Percentiles rank a stretch among this genome's conserved stretches.
Conservation (phyloP, 2,797 vertebrate species). For the Sylvilagus floridanus region DNA sequence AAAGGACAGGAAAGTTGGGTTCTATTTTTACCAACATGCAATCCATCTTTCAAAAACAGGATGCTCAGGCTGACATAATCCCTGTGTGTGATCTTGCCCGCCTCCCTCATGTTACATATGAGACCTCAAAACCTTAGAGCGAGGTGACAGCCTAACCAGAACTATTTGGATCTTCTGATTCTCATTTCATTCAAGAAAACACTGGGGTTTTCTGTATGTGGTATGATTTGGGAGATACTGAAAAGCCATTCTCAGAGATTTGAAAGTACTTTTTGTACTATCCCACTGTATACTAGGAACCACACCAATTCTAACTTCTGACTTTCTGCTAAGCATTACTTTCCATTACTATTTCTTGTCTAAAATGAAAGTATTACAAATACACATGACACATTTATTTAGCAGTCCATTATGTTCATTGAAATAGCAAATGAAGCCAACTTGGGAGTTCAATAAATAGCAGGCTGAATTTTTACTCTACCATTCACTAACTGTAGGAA, state of each 20-base stretch:
- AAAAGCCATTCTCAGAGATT: conserved; percentile 3
- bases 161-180: neutral
- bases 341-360: neutral
- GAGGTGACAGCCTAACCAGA: neutral
- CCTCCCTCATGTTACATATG: neutral
- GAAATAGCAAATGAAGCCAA: neutral
- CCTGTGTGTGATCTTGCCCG: neutral
- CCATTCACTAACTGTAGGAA: neutral
- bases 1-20: neutral
- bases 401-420: neutral
- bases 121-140: neutral
- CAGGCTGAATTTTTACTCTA: neutral
- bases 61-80: neutral
- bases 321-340: neutral
- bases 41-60: neutral
- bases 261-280: neutral
- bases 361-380: neutral
- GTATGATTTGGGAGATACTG: neutral
- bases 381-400: neutral
- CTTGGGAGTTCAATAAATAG: neutral
- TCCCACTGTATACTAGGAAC: neutral
- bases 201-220: neutral
- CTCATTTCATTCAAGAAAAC: neutral
- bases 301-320: neutral
- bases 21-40: neutral